Percentiles rank a stretch among this genome's conserved stretches.
These are phyloP conservation scores for Zaprionus ghesquierei DNA, from an alignment of 1,140 invertebrate species.

Conservation along the genomic window DNA sequence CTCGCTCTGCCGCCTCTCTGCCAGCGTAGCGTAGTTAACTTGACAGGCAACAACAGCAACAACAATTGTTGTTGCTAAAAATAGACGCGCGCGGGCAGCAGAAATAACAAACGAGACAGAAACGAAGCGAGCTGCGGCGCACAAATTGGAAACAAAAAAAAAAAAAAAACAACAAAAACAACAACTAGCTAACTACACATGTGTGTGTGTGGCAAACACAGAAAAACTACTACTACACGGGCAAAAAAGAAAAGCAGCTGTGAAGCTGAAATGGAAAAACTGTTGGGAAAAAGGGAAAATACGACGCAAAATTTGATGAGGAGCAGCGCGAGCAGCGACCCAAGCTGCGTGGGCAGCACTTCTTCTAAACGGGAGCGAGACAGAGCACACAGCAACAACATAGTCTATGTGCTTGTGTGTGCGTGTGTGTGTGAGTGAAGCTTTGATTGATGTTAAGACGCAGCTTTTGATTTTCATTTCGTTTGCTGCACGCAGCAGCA, in stretches of 20 bases:
- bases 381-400: background rate
- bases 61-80: conserved; percentile 69
- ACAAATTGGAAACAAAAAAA: conserved; percentile 47
- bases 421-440: conserved; percentile 10
- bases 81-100: conserved; percentile 68
- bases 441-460: conserved; percentile 48
- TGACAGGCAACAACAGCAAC: conserved; percentile 47
- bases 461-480: conserved; percentile 34
- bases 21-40: conserved; percentile 78
- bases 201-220: conserved; percentile 48
- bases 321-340: conserved; percentile 44
- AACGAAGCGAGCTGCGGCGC: conserved; percentile 45
- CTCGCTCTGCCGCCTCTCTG: conserved; percentile 40
- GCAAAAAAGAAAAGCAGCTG: conserved; percentile 47
- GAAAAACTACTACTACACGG: conserved; percentile 40
- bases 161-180: conserved; percentile 31
- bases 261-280: conserved; percentile 35
- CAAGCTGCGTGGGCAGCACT: conserved; percentile 42
- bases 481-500: conserved; percentile 1
- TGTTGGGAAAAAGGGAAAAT: conserved; percentile 47
- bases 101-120: conserved; percentile 57
- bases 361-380: conserved; percentile 2
- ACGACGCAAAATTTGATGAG: conserved; percentile 58
- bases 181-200: conserved; percentile 8
- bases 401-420: background rate